Evolutionary conservation across 64 coral and sea anemone genomes (phyloP).

Genomic region (Porites australiensis): DNA sequence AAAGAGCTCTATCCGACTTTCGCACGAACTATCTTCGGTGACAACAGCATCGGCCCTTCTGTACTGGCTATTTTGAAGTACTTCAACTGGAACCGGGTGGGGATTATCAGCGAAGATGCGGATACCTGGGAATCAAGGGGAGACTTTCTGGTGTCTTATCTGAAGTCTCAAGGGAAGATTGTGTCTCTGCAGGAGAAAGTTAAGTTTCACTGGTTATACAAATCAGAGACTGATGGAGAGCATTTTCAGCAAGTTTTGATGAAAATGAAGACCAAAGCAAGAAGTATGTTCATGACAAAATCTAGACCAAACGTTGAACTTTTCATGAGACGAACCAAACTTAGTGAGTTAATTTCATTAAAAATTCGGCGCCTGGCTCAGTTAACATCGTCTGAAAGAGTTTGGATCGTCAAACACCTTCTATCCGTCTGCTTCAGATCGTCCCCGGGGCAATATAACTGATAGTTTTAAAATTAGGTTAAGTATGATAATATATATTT

Average conservation of each 20-base stretch:
- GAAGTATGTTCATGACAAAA: slow-evolving; percentile 55
- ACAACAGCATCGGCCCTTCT: slow-evolving; percentile 67
- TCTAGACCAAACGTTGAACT: no score
- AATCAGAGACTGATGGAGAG: not conserved
- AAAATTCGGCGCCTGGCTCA: no score
- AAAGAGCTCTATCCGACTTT: slow-evolving; percentile 94
- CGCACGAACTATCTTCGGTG: slow-evolving; percentile 87
- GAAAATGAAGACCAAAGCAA: slow-evolving; percentile 66
- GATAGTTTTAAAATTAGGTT: no score
- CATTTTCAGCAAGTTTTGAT: slow-evolving; percentile 46
- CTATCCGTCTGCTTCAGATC: no score
- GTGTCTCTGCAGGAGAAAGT: slow-evolving; percentile 64
- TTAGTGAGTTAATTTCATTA: no score
- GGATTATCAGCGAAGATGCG: slow-evolving; percentile 71
- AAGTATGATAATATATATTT: no score
- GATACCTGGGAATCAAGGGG: slow-evolving; percentile 53
- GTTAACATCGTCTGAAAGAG: no score
- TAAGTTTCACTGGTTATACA: slow-evolving; percentile 22
- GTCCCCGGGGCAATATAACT: no score
- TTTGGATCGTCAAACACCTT: no score
- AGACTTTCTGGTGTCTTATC: slow-evolving; percentile 46
- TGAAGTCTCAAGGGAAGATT: slow-evolving; percentile 65
- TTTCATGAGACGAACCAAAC: no score
- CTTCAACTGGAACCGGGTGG: slow-evolving; percentile 83
- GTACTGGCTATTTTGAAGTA: slow-evolving; percentile 75